Evolutionary conservation across 2,113 vertebrate species (phyloP), one percentile per base, ranked within the genome.

Genomic region (Gila orcuttii): DNA sequence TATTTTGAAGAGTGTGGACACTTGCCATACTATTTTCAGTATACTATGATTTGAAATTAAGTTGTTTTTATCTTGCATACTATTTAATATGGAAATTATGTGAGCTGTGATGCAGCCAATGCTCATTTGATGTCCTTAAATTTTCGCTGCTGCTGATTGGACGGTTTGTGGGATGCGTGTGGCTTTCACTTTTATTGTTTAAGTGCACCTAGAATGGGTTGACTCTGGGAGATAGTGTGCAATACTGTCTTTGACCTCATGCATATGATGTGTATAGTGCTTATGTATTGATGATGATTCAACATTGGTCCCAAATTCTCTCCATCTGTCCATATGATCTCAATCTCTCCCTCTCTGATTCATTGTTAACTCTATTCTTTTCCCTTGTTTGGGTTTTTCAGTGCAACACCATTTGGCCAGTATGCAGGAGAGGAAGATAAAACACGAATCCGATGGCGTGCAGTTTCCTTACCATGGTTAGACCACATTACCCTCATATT

Each of bases 401-500:
- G 94, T 95, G 94, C 94, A 93, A 87, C 94, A 95, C 94, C 94
- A 95, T 94, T 94, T 94, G 93, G 94, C 93, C 92, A 94, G 93
- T 94, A 94, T 95, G 93, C 94, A 95, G 94, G 94, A 95, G 94
- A 93, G 94, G 93, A 94, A 94, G 94, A 95, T 95, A 91, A 95
- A 95, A 89, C 94, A 95, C 91, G 94, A 95, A 91, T 94, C 89
- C 89, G 94, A 95, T 91, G 94, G 93, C 94, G 93, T 94, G 93
- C 94, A 95, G 94, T 95, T 94, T 94, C 94, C 94, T 92, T 95
- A 95, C 93, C 94, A 95, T 93, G 94, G 94, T 95, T 94, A 95
- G 94, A 94, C 87, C 90, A 92, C 87, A 88, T 89, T 89, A 85
- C 78, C 87, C 82, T 92, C 86, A 88, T 90, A 87, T 90, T 89